These are phyloP conservation scores for Ciona savignyi DNA, from an alignment of 23 tunicate species.

Conservation along the genomic window DNA sequence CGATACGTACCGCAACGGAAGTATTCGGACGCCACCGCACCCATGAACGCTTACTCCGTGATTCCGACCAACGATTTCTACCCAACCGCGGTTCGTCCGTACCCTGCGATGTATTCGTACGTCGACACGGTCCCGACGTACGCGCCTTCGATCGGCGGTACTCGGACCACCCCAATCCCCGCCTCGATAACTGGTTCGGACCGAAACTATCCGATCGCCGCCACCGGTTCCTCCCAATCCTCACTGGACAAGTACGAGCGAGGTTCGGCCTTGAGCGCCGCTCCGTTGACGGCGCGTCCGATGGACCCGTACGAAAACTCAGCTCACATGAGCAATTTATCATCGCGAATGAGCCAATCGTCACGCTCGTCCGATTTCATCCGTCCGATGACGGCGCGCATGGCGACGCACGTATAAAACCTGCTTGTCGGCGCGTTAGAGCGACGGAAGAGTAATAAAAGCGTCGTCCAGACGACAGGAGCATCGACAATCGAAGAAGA, in stretches of 20 bases:
- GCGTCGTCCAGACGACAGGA: background rate
- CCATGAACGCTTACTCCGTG: background rate
- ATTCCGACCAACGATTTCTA: constrained; percentile 1
- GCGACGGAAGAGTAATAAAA: no score
- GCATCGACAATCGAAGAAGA: background rate
- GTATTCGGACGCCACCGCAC: constrained; percentile 17
- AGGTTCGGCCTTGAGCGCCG: constrained; percentile 38
- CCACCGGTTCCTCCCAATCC: constrained; percentile 54
- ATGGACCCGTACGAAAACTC: constrained; percentile 26
- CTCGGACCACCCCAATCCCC: constrained; percentile 25
- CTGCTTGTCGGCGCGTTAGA: background rate
- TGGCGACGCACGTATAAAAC: constrained; percentile 81
- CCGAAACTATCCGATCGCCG: constrained; percentile 8
- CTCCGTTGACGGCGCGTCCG: constrained; percentile 18
- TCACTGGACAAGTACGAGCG: constrained; percentile 57
- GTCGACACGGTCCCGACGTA: background rate
- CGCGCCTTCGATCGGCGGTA: constrained; percentile 2
- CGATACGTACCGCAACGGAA: constrained; percentile 22
- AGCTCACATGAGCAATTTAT: constrained; percentile 20
- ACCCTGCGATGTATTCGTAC: background rate
- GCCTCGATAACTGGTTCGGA: constrained; percentile 2
- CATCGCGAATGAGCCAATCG: constrained; percentile 63
- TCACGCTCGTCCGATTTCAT: constrained; percentile 60
- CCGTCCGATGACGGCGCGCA: constrained; percentile 55
- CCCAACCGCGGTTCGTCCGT: constrained; percentile 6